Evolutionary conservation across 2,888 invertebrate species (phyloP), one percentile per base, ranked within the genome.

Genomic region (Achlya flavicornis): DNA sequence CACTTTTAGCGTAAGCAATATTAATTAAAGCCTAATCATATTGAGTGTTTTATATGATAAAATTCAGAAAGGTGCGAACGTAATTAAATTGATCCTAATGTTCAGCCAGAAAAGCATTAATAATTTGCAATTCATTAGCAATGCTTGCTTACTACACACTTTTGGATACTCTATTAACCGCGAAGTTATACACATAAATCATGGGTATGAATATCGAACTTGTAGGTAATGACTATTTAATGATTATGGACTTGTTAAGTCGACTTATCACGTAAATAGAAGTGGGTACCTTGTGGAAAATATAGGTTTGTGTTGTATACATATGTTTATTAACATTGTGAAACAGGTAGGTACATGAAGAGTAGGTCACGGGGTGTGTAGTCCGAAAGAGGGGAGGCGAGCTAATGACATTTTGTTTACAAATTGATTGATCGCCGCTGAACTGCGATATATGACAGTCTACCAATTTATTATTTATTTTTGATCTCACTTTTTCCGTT

Each of bases 81-180:
- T 82, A 81, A 87, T 86, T 80, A 80, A 83, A 85, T 83, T 83
- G 79, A 84, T 84, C 73, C 74, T 77, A 71, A 75, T 81, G 81
- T 73, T 81, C 78, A 79, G 75, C 71, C 73, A 72, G 78, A 76
- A 72, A 73, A 79, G 77, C 76, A 77, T 81, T 81, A 80, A 82
- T 81, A 74, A 83, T 84, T 81, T 82, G 82, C 79, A 79, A 80
- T 81, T 84, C 79, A 85, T 86, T 83, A 83, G 77, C 76, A 79
- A 79, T 75, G 68, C 76, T 72, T 75, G 74, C 74, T 73, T 73
- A 71, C 71, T 74, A 70, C 71, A 70, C 74, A 75, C 74, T 76
- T 78, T 74, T 61, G 63, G 63, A 62, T 64, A 64, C 65, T 67
- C 68, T 58, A 63, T 66, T 69, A 64, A 68, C 64, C 26, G 43